Conservation (phyloP, 2,113 vertebrate species). For the Chaetorhynchus papuensis region DNA sequence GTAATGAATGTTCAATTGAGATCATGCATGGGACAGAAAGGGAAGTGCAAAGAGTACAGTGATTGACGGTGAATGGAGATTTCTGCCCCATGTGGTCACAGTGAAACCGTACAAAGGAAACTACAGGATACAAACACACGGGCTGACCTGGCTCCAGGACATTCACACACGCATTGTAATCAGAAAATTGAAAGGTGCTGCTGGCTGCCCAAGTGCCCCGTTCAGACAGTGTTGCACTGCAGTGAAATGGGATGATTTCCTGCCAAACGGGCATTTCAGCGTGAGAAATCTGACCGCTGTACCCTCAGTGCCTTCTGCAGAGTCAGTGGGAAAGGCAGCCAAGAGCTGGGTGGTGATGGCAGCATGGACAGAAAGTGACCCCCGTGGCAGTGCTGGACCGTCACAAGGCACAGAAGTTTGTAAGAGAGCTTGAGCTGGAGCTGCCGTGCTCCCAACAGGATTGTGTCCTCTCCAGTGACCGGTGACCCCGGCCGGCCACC, state of each 20-base stretch:
- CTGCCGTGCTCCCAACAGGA: background rate
- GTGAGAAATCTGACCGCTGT: background rate
- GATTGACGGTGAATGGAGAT: background rate
- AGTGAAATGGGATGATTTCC: background rate
- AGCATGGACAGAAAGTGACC: background rate
- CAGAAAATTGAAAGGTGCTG: background rate
- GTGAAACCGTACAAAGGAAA: background rate
- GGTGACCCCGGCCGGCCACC: accelerated
- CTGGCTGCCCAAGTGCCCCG: background rate
- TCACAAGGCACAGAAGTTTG: background rate
- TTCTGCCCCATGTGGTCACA: background rate
- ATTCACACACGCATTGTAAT: background rate
- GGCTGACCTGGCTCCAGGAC: background rate
- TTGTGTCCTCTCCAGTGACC: accelerated
- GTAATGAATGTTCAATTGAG: background rate
- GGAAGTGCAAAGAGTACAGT: background rate
- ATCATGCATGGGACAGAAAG: background rate
- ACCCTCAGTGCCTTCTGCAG: background rate
- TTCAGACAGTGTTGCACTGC: background rate
- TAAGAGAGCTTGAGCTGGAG: background rate
- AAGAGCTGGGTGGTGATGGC: background rate
- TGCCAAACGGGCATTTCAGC: background rate
- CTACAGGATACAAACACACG: background rate
- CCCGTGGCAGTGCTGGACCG: background rate
- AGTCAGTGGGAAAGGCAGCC: background rate